Conservation (phyloP, 1,140 invertebrate species). For the Drosophila quadrilineata region DNA sequence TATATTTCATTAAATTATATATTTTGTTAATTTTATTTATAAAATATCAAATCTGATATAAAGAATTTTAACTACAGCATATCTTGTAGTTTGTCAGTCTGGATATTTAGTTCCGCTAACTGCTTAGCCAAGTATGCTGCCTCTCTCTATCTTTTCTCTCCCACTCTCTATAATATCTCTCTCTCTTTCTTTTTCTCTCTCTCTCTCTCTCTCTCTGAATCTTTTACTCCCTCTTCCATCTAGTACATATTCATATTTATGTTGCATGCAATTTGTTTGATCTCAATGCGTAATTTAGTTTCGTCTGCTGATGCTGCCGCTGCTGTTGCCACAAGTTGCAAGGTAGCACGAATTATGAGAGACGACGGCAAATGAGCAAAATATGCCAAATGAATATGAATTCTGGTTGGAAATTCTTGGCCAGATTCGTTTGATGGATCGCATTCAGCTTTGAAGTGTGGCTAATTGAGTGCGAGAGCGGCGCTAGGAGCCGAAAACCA, state of each 20-base stretch:
- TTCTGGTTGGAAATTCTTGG: constrained; percentile 16
- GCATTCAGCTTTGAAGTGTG: constrained; percentile 59
- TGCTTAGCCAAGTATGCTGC: no score
- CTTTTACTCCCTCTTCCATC: constrained; percentile 11
- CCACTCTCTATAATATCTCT: no score
- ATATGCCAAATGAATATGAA: constrained; percentile 17
- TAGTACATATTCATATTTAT: constrained; percentile 56
- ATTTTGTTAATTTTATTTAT: no score
- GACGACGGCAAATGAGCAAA: background rate
- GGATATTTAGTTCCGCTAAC: no score
- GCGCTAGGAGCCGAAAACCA: constrained; percentile 19
- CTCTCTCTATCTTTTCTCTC: no score
- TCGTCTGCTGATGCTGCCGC: constrained; percentile 59
- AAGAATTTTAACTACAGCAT: no score
- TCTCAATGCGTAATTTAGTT: constrained; percentile 67
- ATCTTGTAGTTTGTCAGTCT: no score
- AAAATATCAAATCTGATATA: no score
- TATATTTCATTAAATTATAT: no score
- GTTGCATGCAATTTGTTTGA: constrained; percentile 80
- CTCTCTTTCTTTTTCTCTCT: no score
- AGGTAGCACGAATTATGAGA: constrained; percentile 29
- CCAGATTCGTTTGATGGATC: constrained; percentile 50
- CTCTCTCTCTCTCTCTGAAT: no score
- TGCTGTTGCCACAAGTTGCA: constrained; percentile 36
- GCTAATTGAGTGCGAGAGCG: constrained; percentile 52